Evolutionary conservation across 2,797 vertebrate species (phyloP).

Genomic region (Acanthiza pusilla): DNA sequence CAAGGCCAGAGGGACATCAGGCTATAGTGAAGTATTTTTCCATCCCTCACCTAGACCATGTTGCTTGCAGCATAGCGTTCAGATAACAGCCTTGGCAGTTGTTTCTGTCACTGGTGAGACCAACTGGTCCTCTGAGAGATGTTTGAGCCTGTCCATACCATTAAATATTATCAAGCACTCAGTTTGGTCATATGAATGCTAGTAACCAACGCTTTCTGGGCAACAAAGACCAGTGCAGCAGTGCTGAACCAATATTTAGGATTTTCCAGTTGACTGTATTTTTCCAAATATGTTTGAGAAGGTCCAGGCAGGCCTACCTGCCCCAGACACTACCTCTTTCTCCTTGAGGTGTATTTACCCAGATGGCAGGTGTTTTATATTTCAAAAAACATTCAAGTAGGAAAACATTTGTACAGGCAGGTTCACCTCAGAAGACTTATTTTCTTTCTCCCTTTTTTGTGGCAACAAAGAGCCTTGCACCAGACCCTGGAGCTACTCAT

Average conservation of each 20-base stretch:
- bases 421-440: conserved; percentile 4
- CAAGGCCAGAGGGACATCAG: neutral
- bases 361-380: conserved; percentile 38
- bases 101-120: neutral
- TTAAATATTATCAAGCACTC: neutral
- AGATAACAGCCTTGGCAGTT: neutral
- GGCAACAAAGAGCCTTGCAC: neutral
- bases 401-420: conserved; percentile 49
- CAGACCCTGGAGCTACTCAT: neutral
- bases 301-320: conserved; percentile 8
- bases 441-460: conserved; percentile 9
- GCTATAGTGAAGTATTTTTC: neutral
- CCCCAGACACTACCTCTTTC: conserved; percentile 34
- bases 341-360: conserved; percentile 14
- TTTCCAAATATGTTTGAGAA: conserved; percentile 26
- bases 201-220: neutral
- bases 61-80: neutral
- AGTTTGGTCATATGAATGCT: neutral
- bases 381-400: conserved; percentile 19
- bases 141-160: neutral
- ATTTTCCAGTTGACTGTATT: neutral
- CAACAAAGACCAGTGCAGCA: neutral
- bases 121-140: neutral
- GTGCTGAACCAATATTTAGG: neutral
- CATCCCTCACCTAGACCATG: neutral